phyloP scores from a whole-genome alignment of 2,888 invertebrate species.

The Trachelus stipa region DNA sequence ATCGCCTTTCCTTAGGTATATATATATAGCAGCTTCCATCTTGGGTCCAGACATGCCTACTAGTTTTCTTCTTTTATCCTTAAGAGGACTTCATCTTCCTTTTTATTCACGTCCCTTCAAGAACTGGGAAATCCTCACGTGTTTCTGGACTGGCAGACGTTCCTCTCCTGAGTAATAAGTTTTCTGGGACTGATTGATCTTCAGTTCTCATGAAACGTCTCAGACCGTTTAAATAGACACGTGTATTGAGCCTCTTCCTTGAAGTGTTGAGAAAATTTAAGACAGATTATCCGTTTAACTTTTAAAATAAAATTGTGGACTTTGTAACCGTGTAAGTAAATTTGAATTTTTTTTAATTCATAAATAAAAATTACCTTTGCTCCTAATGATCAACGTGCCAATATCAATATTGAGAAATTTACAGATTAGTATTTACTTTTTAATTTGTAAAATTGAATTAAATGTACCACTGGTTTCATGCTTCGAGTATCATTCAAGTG shows the following conservation, averaged over 20 bases:
- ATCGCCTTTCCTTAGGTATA: conserved; percentile 8
- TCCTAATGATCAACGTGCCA: too few species aligned
- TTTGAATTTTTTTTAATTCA: neutral
- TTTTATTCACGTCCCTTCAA: conserved; percentile 17
- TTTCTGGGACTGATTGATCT: neutral
- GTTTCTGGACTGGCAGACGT: neutral
- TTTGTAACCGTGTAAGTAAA: neutral
- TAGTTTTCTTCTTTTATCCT: conserved; percentile 17
- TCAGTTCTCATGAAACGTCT: neutral
- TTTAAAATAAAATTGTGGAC: neutral
- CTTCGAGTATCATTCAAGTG: neutral
- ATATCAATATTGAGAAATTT: too few species aligned
- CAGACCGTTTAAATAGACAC: neutral
- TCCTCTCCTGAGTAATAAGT: neutral
- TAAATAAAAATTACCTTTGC: neutral
- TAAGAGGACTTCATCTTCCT: conserved; percentile 19
- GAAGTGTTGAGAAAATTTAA: neutral
- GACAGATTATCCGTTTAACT: neutral
- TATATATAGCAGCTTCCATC: conserved; percentile 18
- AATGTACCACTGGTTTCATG: neutral
- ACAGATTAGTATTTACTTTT: too few species aligned
- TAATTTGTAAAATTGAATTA: too few species aligned
- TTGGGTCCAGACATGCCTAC: conserved; percentile 15
- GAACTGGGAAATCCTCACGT: neutral
- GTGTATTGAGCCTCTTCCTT: neutral